phyloP scores from a whole-genome alignment of 2,888 invertebrate genomes.

The Mystacides longicornis region DNA sequence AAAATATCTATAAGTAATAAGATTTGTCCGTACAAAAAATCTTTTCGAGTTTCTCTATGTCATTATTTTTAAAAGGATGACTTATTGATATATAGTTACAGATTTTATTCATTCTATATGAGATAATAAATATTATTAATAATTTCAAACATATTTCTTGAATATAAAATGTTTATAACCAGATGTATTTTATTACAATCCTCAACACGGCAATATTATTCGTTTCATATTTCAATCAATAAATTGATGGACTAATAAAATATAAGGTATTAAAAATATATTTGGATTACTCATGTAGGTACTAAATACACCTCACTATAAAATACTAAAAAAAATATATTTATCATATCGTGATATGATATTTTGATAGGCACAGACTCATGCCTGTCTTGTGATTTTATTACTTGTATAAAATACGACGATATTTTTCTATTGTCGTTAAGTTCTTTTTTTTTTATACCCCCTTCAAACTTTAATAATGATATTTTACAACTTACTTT shows the following conservation, averaged over 20 bases:
- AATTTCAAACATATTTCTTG: too few relatives aligned
- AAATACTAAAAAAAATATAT: background rate
- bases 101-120: too few relatives aligned
- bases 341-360: too few relatives aligned
- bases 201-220: background rate
- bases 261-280: background rate
- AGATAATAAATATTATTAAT: too few relatives aligned
- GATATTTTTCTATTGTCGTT: background rate
- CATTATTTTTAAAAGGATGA: too few relatives aligned
- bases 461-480: background rate
- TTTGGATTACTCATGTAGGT: background rate
- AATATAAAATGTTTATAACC: too few relatives aligned
- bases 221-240: conserved; percentile 4
- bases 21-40: too few relatives aligned
- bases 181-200: background rate
- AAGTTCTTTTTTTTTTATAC: background rate
- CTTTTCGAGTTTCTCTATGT: too few relatives aligned
- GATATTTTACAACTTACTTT: background rate
- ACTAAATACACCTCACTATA: background rate
- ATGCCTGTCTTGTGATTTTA: background rate
- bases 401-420: background rate
- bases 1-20: too few relatives aligned
- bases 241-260: conserved; percentile 1
- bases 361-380: background rate
- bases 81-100: too few relatives aligned